Evolutionary conservation across 2,113 vertebrate species (phyloP), one percentile per base, ranked within the genome.

Genomic region (Otocyon megalotis): DNA sequence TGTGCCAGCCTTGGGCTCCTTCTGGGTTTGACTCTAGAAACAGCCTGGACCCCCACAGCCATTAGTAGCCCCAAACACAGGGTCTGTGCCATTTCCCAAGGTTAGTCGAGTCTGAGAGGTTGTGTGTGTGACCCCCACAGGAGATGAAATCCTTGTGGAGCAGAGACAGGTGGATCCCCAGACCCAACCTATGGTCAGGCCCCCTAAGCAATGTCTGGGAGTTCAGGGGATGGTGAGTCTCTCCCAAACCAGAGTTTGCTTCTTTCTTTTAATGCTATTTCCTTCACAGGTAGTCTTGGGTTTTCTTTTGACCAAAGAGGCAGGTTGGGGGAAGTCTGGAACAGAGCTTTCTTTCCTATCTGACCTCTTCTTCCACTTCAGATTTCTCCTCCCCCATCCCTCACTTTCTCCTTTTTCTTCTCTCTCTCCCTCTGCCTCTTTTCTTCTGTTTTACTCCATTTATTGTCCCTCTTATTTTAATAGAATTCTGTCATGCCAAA

Each of bases 401-500:
- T 69, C 1, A 19, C 12, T 77, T 62, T 54, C 30, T 79, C 16
- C 0, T n/a, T 30, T 65, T 58, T 20, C 10, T 67, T 56, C 71
- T 60, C 74, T 28, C 19, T n/a, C 48, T 90, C 54, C 12, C 10
- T 53, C 53, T n/a, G 48, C 13, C 9, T 20, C 30, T n/a, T 54
- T 77, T 79, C 71, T 84, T 76, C 69, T 30, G 1, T 72, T 88
- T 91, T 69, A 50, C 11, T 63, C 9, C 30, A 69, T 30, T 67
- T 63, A 17, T 62, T 71, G 30, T 12, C 22, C 26, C 28, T 96
- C 53, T 93, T 82, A 7, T 32, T 67, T 93, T 91, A 50, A 71
- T 28, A 93, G 35, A 86, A 86, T 89, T 82, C 62, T 83, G 62
- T 58, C 35, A 92, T 60, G 22, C 72, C 89, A 93, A 81, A 93